Base-by-base conservation (phyloP, 2,888 invertebrate genomes). In the Sphecodes monilicornis region DNA sequence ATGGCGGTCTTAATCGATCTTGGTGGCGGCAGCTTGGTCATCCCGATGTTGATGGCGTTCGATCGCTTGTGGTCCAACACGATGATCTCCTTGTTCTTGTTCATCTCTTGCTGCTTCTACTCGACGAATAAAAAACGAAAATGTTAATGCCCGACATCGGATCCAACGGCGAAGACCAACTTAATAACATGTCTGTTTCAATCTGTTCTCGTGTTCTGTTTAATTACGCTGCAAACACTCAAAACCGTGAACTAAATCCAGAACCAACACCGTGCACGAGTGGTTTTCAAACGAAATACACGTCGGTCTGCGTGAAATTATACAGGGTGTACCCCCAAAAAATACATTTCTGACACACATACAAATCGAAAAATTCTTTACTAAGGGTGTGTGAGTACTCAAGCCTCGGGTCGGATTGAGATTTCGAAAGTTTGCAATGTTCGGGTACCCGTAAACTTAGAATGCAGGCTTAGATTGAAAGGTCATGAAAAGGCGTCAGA, bases 1-100 rank as follows among this genome's bases (percentile, higher is more conserved):
- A 99, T 98, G 41, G 99, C 99, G n/a, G 99, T 98, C 94, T 99
- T 99, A 88, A 99, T 99, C 11, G 99, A 98, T 88, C 99, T 97
- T 0, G 99, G 98, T 0, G 99, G 99, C 3, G 99, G 99, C 88
- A 99, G 95, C 94, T 99, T 99, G 36, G 99, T 99, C 97, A 99
- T 98, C 26, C 99, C 99, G 92, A 99, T 99, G 95, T 99, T 99
- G 91, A 99, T 99, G 66, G 99, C 99, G 95, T 99, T 99, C 11
- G 99, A 99, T 88, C 99, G 96, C 95, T 99, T 99, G 70, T 99
- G 97, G 95, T 99, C 99, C 95, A 99, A 95, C 64, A 99, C 99
- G 79, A 99, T 98, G 86, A 99, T 97, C 95, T 98, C 98, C 94
- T 98, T 98, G 95, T 97, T 98, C 93, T 97, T 97, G 93, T 97